Percentiles rank a stretch among this genome's conserved stretches.
phyloP scores from a whole-genome alignment of 2,888 invertebrate species.

The Epinotia brunnichana region DNA sequence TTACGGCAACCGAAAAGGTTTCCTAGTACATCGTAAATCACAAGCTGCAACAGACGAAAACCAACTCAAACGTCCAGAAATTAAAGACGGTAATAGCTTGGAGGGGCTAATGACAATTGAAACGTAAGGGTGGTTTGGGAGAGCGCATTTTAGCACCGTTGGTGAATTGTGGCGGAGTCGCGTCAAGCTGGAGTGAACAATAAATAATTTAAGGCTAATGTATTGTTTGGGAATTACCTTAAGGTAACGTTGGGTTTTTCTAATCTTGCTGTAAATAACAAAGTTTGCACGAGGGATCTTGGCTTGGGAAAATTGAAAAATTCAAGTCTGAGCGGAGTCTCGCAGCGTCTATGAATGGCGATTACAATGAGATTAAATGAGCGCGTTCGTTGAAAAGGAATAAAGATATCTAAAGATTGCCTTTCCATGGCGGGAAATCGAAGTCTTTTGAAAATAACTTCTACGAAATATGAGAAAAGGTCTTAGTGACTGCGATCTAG shows the following conservation, averaged over 20 bases:
- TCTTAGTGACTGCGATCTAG: neutral
- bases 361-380: constrained; percentile 34
- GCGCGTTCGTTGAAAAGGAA: constrained; percentile 25
- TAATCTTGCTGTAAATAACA: constrained; percentile 16
- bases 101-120: constrained; percentile 61
- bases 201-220: constrained; percentile 47
- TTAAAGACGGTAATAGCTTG: constrained; percentile 58
- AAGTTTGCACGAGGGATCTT: constrained; percentile 25
- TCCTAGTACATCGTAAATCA: constrained; percentile 70
- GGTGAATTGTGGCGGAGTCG: constrained; percentile 62
- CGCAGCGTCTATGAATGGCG: constrained; percentile 17
- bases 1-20: constrained; percentile 73
- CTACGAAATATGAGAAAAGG: neutral
- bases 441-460: constrained; percentile 9
- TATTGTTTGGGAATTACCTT: constrained; percentile 32
- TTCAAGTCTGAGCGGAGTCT: constrained; percentile 1
- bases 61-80: constrained; percentile 50
- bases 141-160: constrained; percentile 44
- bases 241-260: constrained; percentile 24
- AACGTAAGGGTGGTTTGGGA: constrained; percentile 56
- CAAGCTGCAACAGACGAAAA: constrained; percentile 52
- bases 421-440: constrained; percentile 10
- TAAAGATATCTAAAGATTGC: constrained; percentile 19
- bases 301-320: constrained; percentile 21
- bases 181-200: constrained; percentile 61